Conservation (phyloP, 2,888 invertebrate species). For the Dascillus cervinus region DNA sequence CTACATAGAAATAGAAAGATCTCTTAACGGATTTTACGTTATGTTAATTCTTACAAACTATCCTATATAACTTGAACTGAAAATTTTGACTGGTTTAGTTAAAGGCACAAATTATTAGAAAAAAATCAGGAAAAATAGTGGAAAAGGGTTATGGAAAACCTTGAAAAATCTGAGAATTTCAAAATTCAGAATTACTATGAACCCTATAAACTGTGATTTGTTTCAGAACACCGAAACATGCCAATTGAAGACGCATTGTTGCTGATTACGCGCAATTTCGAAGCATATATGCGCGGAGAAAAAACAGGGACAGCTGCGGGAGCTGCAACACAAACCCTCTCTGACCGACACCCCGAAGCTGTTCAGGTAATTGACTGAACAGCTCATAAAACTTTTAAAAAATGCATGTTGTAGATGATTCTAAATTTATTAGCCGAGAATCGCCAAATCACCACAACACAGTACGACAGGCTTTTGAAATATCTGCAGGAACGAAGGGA, state of each 20-base stretch:
- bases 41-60: no score
- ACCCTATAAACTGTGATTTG: conserved; percentile 1
- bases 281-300: conserved; percentile 50
- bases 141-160: no score
- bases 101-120: no score
- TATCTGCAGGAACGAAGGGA: conserved; percentile 68
- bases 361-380: conserved; percentile 44
- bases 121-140: no score
- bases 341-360: conserved; percentile 54
- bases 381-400: conserved; percentile 1
- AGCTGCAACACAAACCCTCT: conserved; percentile 29
- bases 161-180: no score
- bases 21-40: no score
- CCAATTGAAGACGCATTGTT: conserved; percentile 84
- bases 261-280: conserved; percentile 66
- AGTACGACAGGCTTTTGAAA: conserved; percentile 69
- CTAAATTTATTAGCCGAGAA: conserved; percentile 79
- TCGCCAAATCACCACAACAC: conserved; percentile 64
- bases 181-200: no score
- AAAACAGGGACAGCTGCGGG: conserved; percentile 25
- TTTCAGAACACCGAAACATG: conserved; percentile 88
- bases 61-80: no score
- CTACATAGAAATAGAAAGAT: no score
- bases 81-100: no score
- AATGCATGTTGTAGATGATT: conserved; percentile 42